Percentiles rank a stretch among this genome's conserved stretches.
Conservation (phyloP, 2,888 invertebrate genomes). For the Sminthurinus aureus region DNA sequence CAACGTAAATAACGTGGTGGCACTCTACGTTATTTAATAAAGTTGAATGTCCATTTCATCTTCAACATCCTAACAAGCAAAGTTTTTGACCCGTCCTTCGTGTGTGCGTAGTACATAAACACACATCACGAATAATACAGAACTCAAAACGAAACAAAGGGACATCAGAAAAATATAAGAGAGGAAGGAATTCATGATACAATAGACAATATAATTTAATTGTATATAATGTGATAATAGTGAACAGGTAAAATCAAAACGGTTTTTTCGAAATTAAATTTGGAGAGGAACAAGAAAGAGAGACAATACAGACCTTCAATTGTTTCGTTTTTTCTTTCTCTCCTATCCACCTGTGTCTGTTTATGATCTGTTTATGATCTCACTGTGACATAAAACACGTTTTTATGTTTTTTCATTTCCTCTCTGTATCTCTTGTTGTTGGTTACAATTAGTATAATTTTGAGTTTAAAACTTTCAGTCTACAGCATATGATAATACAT, state of each 20-base stretch:
- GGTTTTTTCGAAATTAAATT: not conserved
- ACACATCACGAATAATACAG: not conserved
- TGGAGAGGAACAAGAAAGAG: constrained; percentile 1
- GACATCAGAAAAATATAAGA: not conserved
- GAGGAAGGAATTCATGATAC: constrained; percentile 15
- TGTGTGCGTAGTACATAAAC: not conserved
- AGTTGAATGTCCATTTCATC: constrained; percentile 23
- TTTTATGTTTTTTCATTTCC: constrained; percentile 26
- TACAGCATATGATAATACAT: too few relatives aligned
- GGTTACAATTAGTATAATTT: constrained; percentile 21
- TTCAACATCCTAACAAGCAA: not conserved
- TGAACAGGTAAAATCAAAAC: not conserved
- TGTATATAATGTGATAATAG: too few relatives aligned
- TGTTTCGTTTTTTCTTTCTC: too few relatives aligned
- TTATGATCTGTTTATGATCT: constrained; percentile 13
- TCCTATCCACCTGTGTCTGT: too few relatives aligned
- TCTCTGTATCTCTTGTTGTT: constrained; percentile 17
- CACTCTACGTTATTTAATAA: not conserved
- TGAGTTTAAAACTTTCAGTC: constrained; percentile 12
- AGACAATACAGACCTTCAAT: not conserved
- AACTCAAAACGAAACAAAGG: not conserved
- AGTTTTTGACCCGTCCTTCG: not conserved
- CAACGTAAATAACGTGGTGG: not conserved
- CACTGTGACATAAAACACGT: constrained; percentile 29
- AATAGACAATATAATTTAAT: not conserved